phyloP scores from a whole-genome alignment of 2,113 vertebrate species.

The Panthera uncia region DNA sequence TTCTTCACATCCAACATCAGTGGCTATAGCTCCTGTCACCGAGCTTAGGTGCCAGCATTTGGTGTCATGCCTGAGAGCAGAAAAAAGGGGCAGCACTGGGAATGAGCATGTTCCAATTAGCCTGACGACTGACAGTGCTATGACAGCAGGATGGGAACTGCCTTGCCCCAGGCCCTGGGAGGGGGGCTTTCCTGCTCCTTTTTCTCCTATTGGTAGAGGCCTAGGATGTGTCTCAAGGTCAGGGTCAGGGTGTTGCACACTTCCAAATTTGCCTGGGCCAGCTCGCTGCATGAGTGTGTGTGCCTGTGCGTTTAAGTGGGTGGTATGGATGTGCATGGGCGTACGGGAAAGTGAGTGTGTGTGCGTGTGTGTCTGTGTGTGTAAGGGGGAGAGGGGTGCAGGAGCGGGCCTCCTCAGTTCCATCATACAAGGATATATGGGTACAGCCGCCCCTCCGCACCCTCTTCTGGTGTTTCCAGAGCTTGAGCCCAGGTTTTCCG shows the following conservation, averaged over 20 bases:
- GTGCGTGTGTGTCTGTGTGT: neutral
- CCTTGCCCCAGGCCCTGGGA: rapidly evolving
- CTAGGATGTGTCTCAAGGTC: neutral
- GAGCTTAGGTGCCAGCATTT: constrained; percentile 68
- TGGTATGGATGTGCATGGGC: neutral
- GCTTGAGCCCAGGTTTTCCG: too few species aligned
- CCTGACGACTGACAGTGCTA: neutral
- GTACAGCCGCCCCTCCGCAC: too few species aligned
- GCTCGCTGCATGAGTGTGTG: neutral
- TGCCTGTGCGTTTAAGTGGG: neutral
- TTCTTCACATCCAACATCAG: constrained; percentile 52
- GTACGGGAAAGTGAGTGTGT: neutral
- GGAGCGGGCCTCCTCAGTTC: neutral
- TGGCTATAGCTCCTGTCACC: constrained; percentile 50
- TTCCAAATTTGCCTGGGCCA: neutral
- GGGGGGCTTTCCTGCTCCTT: neutral
- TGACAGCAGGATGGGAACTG: rapidly evolving
- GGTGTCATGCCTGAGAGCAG: constrained; percentile 40
- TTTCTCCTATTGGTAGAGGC: neutral
- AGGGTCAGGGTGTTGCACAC: neutral
- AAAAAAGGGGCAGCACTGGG: neutral
- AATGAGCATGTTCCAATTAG: neutral
- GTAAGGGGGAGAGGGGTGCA: too few species aligned
- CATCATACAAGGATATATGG: too few species aligned
- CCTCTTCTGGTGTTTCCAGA: rapidly evolving